A percentile compares a stretch with the other conserved stretches of the same genome.
These are phyloP conservation scores for Labroides dimidiatus DNA, from an alignment of 2,797 vertebrate species.

Conservation along the genomic window DNA sequence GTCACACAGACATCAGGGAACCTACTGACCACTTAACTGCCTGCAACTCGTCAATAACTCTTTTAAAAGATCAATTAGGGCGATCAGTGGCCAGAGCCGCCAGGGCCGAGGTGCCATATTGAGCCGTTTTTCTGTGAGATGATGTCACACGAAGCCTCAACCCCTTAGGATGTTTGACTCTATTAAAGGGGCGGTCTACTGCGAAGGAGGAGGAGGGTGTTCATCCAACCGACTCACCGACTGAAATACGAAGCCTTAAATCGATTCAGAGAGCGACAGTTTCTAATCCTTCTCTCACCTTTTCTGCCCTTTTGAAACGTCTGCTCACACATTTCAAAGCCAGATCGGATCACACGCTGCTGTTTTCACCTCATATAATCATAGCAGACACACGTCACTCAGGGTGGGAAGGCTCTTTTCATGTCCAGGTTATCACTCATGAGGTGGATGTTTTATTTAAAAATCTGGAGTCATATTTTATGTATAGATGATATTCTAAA, in stretches of 20 bases:
- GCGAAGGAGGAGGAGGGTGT: conserved; percentile 4
- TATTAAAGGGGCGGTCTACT: conserved; percentile 65
- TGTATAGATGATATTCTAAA: too few relatives aligned
- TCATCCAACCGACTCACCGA: conserved; percentile 46
- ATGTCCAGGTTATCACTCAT: too few relatives aligned
- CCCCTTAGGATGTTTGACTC: conserved; percentile 65
- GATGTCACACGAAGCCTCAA: conserved; percentile 58
- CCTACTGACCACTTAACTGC: conserved; percentile 72
- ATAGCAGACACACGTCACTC: too few relatives aligned
- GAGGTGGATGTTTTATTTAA: too few relatives aligned
- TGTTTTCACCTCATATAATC: conserved; percentile 11
- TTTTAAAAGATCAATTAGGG: conserved; percentile 77
- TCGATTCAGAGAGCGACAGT: conserved; percentile 52
- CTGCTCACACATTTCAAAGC: too few relatives aligned
- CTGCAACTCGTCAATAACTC: conserved; percentile 71
- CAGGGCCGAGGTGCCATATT: conserved; percentile 59
- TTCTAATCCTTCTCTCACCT: conserved; percentile 22
- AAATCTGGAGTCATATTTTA: too few relatives aligned
- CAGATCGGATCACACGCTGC: conserved; percentile 59
- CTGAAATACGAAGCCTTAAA: conserved; percentile 41
- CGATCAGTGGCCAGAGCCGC: conserved; percentile 61
- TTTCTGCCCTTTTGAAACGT: too few relatives aligned
- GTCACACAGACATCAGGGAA: conserved; percentile 40
- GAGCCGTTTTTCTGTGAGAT: conserved; percentile 62
- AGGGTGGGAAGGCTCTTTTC: too few relatives aligned